Evolutionary conservation across 1,140 invertebrate species (phyloP), one percentile per base, ranked within the genome.

Genomic region (Dendrolimus kikuchii): DNA sequence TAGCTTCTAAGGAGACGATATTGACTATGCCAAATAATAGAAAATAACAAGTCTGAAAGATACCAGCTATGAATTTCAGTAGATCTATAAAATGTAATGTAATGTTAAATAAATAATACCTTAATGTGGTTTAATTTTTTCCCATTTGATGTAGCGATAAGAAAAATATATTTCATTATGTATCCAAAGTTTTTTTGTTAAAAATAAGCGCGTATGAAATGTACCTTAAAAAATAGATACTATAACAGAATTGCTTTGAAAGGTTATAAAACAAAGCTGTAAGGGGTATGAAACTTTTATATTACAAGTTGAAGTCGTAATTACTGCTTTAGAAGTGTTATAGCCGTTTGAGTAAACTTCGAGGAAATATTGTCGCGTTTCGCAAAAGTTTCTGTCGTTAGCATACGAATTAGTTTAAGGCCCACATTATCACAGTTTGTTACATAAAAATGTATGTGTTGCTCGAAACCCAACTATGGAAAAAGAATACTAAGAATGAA

Each of bases 161-260:
- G 53, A 49, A 49, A 23, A 23, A 23, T 23, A 23, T 23, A 3
- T 23, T 23, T 23, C 23, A 23, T 23, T 23, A 23, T 23, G 23
- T 23, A 23, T 23, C 23, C 23, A 23, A 23, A 23, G 23, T 23
- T 23, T 23, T 23, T 23, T 23, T 23, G 23, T 23, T 54, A 47
- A 62, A 68, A 58, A 51, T 41, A 51, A 64, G 71, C 71, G 71
- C 71, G 68, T 62, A 62, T 68, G 59, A 71, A 73, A 65, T 66
- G 71, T 77, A 77, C 74, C 74, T 77, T 61, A 65, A 62, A n/a
- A 57, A 62, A 59, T 40, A 56, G 51, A 23, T 23, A 23, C 23
- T 23, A 23, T 23, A 23, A 23, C 23, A 23, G 23, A 23, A 23
- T 23, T 23, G 23, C 23, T 3, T 45, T 10, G 43, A 10, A 45